Conservation (phyloP, 2,888 invertebrate species). For the Protophormia terraenovae region DNA sequence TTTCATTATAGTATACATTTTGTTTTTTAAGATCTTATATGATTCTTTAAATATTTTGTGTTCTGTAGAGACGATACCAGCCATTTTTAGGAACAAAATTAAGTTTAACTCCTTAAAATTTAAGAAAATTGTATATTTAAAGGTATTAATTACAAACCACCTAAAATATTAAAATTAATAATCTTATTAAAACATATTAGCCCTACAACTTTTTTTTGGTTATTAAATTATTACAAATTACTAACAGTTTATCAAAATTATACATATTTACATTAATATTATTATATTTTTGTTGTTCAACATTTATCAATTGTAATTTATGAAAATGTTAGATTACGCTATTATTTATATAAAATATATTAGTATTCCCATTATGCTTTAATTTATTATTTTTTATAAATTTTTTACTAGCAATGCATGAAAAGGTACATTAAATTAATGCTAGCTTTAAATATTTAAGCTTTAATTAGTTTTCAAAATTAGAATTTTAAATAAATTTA, state of each 20-base stretch:
- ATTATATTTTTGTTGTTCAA: not conserved
- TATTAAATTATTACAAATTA: conserved; percentile 27
- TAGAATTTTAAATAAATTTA: too few species aligned
- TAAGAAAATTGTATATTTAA: conserved; percentile 3
- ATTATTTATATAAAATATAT: not conserved
- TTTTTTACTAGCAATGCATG: too few species aligned
- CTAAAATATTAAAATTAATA: conserved; percentile 30
- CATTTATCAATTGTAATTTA: conserved; percentile 44
- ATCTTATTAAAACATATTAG: conserved; percentile 20
- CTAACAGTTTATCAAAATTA: conserved; percentile 18
- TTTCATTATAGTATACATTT: conserved; percentile 19
- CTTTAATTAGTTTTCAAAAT: too few species aligned
- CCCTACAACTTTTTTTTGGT: conserved; percentile 31
- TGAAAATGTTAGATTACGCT: not conserved
- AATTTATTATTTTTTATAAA: too few species aligned
- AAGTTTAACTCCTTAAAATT: conserved; percentile 13
- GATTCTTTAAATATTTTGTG: conserved; percentile 5
- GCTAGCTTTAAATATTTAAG: too few species aligned
- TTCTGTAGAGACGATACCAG: conserved; percentile 61
- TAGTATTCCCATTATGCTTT: too few species aligned
- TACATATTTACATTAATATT: conserved; percentile 34
- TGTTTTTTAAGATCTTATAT: conserved; percentile 7
- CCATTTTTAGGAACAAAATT: conserved; percentile 39
- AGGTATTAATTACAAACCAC: conserved; percentile 44
- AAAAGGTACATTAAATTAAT: too few species aligned